A percentile compares a stretch with the other conserved stretches of the same genome.
These are phyloP conservation scores for Drosophila sordidula DNA, from an alignment of 2,888 invertebrate genomes.

Conservation along the genomic window DNA sequence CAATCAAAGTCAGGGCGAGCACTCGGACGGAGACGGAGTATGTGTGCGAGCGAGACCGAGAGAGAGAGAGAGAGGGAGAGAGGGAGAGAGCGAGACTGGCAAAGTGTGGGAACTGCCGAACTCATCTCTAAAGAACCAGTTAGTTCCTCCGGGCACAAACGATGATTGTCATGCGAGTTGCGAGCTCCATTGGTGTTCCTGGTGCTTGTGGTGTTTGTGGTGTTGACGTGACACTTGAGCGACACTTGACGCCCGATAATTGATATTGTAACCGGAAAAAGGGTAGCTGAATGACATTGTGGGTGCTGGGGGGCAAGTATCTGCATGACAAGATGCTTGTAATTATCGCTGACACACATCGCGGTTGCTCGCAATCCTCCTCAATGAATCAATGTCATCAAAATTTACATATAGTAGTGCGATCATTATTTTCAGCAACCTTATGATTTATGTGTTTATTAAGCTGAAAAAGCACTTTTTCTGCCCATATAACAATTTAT, in stretches of 20 bases:
- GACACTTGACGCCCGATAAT: conserved; percentile 77
- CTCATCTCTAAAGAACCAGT: conserved; percentile 22
- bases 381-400: conserved; percentile 32
- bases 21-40: conserved; percentile 7
- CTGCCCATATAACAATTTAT: too few species aligned
- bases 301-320: conserved; percentile 6
- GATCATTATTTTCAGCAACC: too few species aligned
- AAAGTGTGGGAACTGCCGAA: too few species aligned
- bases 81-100: background rate
- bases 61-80: background rate
- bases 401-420: conserved; percentile 11
- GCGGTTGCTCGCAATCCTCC: conserved; percentile 29
- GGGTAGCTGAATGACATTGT: background rate
- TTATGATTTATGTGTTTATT: too few species aligned
- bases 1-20: conserved; percentile 67
- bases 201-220: conserved; percentile 58
- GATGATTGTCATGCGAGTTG: conserved; percentile 52
- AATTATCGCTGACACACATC: conserved; percentile 67
- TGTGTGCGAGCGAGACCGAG: background rate
- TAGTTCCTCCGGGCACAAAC: conserved; percentile 21
- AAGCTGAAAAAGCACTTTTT: too few species aligned
- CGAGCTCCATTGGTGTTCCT: conserved; percentile 41
- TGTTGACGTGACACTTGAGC: conserved; percentile 78
- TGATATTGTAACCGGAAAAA: conserved; percentile 58
- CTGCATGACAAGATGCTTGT: conserved; percentile 54